phyloP scores from a whole-genome alignment of 2,113 vertebrate genomes.

The Lagopus muta region DNA sequence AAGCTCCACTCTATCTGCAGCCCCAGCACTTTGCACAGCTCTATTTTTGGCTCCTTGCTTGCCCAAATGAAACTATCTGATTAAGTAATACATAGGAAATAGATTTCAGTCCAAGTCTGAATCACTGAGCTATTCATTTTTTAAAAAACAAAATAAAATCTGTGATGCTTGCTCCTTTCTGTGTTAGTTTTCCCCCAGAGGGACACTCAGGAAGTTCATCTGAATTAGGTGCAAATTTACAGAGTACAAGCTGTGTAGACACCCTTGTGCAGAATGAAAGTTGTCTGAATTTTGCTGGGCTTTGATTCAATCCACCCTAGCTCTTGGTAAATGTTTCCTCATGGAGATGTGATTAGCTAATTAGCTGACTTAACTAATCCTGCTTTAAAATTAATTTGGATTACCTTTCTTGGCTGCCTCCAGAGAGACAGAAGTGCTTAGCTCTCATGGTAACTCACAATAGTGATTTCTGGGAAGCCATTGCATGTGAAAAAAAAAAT shows the following conservation, averaged over 20 bases:
- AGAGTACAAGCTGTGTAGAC: background rate
- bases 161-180: background rate
- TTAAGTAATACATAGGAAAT: conserved; percentile 52
- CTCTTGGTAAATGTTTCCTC: background rate
- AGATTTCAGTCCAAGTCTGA: conserved; percentile 38
- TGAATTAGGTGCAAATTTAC: background rate
- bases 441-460: background rate
- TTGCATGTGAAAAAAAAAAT: background rate
- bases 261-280: background rate
- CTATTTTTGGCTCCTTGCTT: background rate
- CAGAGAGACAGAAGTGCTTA: background rate
- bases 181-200: background rate
- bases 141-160: background rate
- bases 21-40: fast-evolving
- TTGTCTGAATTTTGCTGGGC: background rate
- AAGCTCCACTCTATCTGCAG: background rate
- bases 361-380: conserved; percentile 41
- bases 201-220: background rate
- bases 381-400: conserved; percentile 44
- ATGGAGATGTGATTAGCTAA: conserved; percentile 29
- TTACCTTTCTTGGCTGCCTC: conserved; percentile 3
- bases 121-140: background rate
- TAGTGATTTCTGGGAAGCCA: background rate
- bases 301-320: background rate
- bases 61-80: conserved; percentile 29